phyloP scores from a whole-genome alignment of 2,797 vertebrate species.

The Micromesistius poutassou region DNA sequence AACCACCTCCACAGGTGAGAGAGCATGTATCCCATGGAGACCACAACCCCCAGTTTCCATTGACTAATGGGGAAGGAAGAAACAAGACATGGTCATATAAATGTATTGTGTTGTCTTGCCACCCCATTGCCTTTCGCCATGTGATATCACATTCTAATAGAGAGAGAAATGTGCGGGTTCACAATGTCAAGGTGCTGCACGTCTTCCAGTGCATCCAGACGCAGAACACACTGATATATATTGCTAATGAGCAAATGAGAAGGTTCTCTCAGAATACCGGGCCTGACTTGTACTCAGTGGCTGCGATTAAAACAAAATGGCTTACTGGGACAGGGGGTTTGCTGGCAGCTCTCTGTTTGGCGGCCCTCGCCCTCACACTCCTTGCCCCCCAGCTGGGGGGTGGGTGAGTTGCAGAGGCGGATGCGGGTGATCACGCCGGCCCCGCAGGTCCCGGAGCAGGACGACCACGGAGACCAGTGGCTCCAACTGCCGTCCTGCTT shows the following conservation, averaged over 20 bases:
- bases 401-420: constrained; percentile 97
- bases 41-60: constrained; percentile 97
- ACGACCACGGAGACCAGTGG: constrained; percentile 98
- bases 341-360: constrained; percentile 87
- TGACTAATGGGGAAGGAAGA: constrained; percentile 71
- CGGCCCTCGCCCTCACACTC: constrained; percentile 88
- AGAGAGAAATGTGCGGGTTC: neutral
- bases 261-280: neutral
- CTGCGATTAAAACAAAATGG: constrained; percentile 18
- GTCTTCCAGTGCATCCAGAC: constrained; percentile 2
- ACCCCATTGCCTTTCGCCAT: neutral
- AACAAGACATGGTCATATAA: neutral
- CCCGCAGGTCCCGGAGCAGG: constrained; percentile 94
- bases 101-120: neutral
- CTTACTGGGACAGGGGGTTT: constrained; percentile 90
- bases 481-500: constrained; percentile 98
- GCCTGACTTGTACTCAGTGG: neutral
- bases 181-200: neutral
- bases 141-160: neutral
- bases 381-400: constrained; percentile 91
- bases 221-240: neutral
- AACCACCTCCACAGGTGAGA: constrained; percentile 87
- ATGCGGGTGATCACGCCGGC: constrained; percentile 91
- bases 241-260: neutral
- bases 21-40: constrained; percentile 90